Base-by-base conservation (phyloP, 2,888 invertebrate species). In the Eilema caniola region DNA sequence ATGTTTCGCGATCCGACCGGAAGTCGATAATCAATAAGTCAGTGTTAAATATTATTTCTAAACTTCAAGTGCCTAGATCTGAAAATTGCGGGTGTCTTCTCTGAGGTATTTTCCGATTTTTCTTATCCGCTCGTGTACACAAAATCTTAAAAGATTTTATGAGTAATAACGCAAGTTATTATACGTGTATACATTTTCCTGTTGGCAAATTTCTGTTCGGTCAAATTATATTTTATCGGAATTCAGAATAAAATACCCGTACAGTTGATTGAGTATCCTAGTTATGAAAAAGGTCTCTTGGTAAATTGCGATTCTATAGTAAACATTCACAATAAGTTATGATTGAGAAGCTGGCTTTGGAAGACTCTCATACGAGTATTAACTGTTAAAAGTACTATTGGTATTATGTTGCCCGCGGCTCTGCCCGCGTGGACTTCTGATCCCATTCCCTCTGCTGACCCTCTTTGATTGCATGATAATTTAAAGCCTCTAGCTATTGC, bases 181-280 rank as follows among this genome's bases (percentile, higher is more conserved):
- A 23, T 33, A 14, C 24, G 25, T 24, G 61, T 67, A 28, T 11
- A 33, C 56, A 7, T 33, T 37, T 60, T 56, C 10, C 28, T 16
- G 12, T 12, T 2, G 10, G 28, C 23, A 14, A 7, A 31, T 16
- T 59, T 63, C 5, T 62, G 57, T 63, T 37, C 10, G 28, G 28
- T 31, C 47, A 63, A 63, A 47, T 63, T 64, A 41, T 64, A 63
- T 64, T 59, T 56, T 67, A 67, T 67, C 20, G 8, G 37, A 37
- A 67, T 24, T 12, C 16, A n/a, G 33, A 28, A 41, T 24, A 41
- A 14, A 31, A n/a, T 11, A 33, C n/a, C 37, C n/a, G 11, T 24
- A 62, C 53, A 25, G 14, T 60, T 68, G 68, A 68, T 68, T 57
- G 68, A 68, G 68, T 57, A 70, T 62, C 33, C 67, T 65, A 53